These are phyloP conservation scores for Lucilia cuprina DNA, from an alignment of 1,140 invertebrate species.

Conservation along the genomic window DNA sequence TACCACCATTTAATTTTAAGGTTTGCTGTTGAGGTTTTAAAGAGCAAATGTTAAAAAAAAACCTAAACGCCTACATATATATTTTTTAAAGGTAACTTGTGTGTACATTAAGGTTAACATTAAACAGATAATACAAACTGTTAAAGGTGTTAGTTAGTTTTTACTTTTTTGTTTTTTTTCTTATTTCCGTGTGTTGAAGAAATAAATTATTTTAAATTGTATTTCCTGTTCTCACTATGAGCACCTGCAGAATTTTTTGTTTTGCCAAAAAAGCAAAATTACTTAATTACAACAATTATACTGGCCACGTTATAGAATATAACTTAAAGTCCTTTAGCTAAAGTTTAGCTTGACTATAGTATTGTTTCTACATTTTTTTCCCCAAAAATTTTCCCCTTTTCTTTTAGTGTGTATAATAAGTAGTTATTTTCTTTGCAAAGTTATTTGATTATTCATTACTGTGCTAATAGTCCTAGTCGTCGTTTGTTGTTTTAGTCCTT, in stretches of 20 bases:
- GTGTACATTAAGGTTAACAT: not conserved
- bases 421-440: not conserved
- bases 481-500: not conserved
- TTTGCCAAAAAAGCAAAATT: not conserved
- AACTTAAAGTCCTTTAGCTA: not conserved
- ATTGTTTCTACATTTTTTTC: too few relatives aligned
- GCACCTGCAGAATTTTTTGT: too few relatives aligned
- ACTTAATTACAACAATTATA: conserved; percentile 20
- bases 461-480: not conserved
- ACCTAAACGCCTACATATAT: too few relatives aligned
- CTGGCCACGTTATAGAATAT: not conserved
- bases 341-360: not conserved
- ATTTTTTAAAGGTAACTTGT: not conserved
- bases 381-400: not conserved
- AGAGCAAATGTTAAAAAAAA: too few relatives aligned
- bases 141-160: not conserved
- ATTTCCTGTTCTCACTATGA: not conserved
- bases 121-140: not conserved
- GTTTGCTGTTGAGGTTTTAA: too few relatives aligned
- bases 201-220: conserved; percentile 26
- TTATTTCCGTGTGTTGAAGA: not conserved
- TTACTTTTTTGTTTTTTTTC: not conserved
- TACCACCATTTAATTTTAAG: too few relatives aligned
- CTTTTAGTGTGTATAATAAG: not conserved
- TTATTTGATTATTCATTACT: conserved; percentile 3